Percentiles rank a stretch among this genome's conserved stretches.
These are phyloP conservation scores for Drosophila biarmipes DNA, from an alignment of 1,140 invertebrate species.

Conservation along the genomic window DNA sequence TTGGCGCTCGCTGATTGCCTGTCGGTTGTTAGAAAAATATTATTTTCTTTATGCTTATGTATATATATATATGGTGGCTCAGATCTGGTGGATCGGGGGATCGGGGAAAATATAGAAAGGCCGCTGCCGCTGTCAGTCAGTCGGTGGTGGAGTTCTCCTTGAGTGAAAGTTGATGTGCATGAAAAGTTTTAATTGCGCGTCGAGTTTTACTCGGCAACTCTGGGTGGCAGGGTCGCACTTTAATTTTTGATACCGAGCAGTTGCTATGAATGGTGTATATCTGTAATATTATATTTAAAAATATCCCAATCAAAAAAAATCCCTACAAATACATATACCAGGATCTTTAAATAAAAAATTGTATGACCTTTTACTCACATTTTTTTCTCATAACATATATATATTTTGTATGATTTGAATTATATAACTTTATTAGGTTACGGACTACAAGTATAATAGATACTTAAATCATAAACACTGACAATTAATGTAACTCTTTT, in stretches of 20 bases:
- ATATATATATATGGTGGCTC: conserved; percentile 13
- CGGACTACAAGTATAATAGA: no score
- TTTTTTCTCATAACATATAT: no score
- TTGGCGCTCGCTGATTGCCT: conserved; percentile 68
- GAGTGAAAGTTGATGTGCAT: conserved; percentile 82
- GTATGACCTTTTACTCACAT: no score
- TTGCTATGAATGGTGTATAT: not conserved
- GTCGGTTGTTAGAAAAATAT: conserved; percentile 81
- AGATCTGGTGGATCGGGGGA: conserved; percentile 5
- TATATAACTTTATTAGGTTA: no score
- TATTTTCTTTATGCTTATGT: conserved; percentile 68
- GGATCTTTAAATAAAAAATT: no score
- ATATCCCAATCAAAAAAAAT: not conserved
- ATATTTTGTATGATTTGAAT: no score
- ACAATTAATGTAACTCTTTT: no score
- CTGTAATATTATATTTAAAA: not conserved
- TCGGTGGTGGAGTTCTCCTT: conserved; percentile 54
- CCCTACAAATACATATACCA: no score
- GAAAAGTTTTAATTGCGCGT: conserved; percentile 81
- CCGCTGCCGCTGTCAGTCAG: conserved; percentile 76
- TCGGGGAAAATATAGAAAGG: conserved; percentile 27
- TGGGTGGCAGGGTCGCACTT: conserved; percentile 60
- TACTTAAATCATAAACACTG: no score
- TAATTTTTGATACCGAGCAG: conserved; percentile 17
- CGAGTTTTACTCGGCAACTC: conserved; percentile 50